phyloP scores from a whole-genome alignment of 1,140 invertebrate species.

The Heliconius congener region DNA sequence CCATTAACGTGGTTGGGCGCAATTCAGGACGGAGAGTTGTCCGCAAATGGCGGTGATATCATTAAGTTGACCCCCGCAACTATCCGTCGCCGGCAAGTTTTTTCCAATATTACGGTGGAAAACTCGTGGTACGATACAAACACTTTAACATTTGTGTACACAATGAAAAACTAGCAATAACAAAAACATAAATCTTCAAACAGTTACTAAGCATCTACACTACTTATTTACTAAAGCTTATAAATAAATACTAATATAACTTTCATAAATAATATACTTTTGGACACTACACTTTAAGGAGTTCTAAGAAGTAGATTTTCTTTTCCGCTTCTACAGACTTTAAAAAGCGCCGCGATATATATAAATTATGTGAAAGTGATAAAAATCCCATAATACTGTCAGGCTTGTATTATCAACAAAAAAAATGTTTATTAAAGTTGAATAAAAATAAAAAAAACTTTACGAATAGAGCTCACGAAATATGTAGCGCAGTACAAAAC shows the following conservation, averaged over 20 bases:
- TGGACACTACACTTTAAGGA: neutral
- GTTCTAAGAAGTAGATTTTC: slow-evolving; percentile 10
- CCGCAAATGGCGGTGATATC: slow-evolving; percentile 78
- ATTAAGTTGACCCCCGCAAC: slow-evolving; percentile 79
- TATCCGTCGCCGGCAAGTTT: slow-evolving; percentile 74
- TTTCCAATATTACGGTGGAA: slow-evolving; percentile 75
- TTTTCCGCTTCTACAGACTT: neutral
- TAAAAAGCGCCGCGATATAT: neutral
- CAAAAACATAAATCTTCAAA: slow-evolving; percentile 1
- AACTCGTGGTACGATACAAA: slow-evolving; percentile 45
- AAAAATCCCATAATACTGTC: no score
- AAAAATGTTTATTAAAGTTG: neutral
- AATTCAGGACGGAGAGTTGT: slow-evolving; percentile 73
- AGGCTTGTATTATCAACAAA: no score
- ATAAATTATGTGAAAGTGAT: no score
- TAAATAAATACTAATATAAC: neutral
- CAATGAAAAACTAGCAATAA: slow-evolving; percentile 14
- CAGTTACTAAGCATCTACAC: neutral
- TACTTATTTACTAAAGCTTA: neutral
- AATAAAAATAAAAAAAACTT: no score
- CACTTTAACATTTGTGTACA: slow-evolving; percentile 19
- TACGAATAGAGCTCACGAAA: slow-evolving; percentile 43
- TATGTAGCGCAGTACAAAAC: slow-evolving; percentile 63
- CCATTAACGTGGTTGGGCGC: slow-evolving; percentile 78
- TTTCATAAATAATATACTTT: neutral